Evolutionary conservation across 92 coral and sea anemone genomes (phyloP).

Genomic region (Parazoanthus swiftii): DNA sequence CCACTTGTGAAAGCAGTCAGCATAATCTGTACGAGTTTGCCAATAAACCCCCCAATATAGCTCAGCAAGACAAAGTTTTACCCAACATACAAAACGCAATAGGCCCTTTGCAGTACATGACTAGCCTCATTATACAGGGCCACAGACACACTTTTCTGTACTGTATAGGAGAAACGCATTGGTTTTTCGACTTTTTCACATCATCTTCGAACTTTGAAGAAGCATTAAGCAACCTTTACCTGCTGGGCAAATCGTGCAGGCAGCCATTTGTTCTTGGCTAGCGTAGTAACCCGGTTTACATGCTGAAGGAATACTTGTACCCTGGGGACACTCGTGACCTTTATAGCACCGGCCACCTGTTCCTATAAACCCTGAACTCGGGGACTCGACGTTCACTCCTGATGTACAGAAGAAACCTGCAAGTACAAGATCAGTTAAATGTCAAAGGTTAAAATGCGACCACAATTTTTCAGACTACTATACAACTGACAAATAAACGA

Average conservation of each 20-base stretch:
- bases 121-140: no score
- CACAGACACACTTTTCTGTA: no score
- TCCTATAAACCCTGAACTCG: constrained; percentile 68
- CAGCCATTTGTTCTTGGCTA: constrained; percentile 68
- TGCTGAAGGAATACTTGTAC: constrained; percentile 73
- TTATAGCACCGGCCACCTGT: constrained; percentile 80
- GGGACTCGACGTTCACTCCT: constrained; percentile 87
- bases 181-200: no score
- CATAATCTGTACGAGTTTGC: no score
- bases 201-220: background rate
- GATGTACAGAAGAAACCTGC: constrained; percentile 89
- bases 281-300: constrained; percentile 90
- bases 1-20: no score
- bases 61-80: no score
- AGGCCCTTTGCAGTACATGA: no score
- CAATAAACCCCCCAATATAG: no score
- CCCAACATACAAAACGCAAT: no score
- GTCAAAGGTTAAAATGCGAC: background rate
- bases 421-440: background rate
- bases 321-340: constrained; percentile 91
- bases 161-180: no score
- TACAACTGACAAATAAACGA: background rate
- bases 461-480: background rate
- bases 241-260: constrained; percentile 79
- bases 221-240: constrained; percentile 47